Conservation (phyloP, 1,140 invertebrate genomes). For the Calliopsis andreniformis region DNA sequence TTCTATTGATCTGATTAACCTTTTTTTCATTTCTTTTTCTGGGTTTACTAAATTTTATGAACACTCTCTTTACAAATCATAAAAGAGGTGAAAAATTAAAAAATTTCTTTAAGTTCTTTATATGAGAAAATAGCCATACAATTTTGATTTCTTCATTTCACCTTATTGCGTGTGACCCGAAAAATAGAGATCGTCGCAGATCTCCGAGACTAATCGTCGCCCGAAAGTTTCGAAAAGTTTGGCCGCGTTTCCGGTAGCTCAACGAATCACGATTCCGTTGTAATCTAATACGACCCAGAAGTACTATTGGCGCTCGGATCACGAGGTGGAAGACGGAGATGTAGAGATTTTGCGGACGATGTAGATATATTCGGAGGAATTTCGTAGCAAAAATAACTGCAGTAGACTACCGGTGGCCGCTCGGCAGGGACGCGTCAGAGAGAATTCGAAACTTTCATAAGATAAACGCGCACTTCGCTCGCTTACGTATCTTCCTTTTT, state of each 20-base stretch:
- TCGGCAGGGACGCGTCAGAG: slow-evolving; percentile 47
- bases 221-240: slow-evolving; percentile 43
- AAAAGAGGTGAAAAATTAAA: no score
- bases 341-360: slow-evolving; percentile 76
- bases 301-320: slow-evolving; percentile 33
- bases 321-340: slow-evolving; percentile 64
- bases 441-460: slow-evolving; percentile 62
- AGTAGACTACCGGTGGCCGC: slow-evolving; percentile 63
- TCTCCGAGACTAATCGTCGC: slow-evolving; percentile 32
- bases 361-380: slow-evolving; percentile 80
- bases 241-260: slow-evolving; percentile 11
- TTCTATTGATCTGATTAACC: no score
- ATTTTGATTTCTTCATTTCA: no score
- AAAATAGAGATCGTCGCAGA: slow-evolving; percentile 18
- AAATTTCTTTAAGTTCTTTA: no score
- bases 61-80: no score
- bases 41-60: no score
- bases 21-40: no score
- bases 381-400: slow-evolving; percentile 78
- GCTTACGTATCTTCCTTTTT: slow-evolving; percentile 19
- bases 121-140: no score
- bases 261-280: slow-evolving; percentile 52
- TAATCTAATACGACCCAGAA: slow-evolving; percentile 67
- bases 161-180: no score
- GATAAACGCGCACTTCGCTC: slow-evolving; percentile 33